Evolutionary conservation across 2,888 invertebrate species (phyloP), one percentile per base, ranked within the genome.

Genomic region (Steinernema carpocapsae): DNA sequence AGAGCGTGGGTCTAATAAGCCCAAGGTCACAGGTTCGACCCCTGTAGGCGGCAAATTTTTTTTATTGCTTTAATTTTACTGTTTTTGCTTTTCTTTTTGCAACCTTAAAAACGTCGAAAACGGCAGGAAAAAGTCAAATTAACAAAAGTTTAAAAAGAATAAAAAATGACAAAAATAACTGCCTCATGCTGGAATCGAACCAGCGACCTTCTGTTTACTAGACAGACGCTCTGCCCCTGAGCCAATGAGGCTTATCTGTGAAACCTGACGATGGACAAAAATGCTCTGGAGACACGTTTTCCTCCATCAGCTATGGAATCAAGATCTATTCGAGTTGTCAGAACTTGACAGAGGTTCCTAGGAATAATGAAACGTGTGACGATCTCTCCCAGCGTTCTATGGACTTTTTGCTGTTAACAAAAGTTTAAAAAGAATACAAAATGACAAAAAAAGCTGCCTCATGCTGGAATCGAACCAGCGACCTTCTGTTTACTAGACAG

Each of bases 1-100:
- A 83, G 84, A 83, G 83, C 83, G 84, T 84, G 82, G 84, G 83
- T 84, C 83, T 84, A 84, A 84, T 83, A 83, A 82, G 82, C 83
- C 83, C 83, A 82, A 76, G 81, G 82, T 82, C 82, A 80, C 82
- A 82, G 82, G 82, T 82, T 82, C 82, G 82, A 82, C 82, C 82
- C 82, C 82, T 82, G 82, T 80, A 82, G 83, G 81, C 82, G 82
- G 82, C 82, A 82, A 77, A 77, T 32, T 24, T 26, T 56, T 22
- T 22, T 26, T 7, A 43, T 43, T 43, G 7, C 10, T 43, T 43
- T 14, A 43, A 43, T 43, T 43, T 14, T 12, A 43, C 43, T 43
- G 7, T 43, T 14, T 43, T 43, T 43, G 14, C 14, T 43, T 43
- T 7, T 12, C 14, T 43, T 43, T 14, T 43, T 43, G 43, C 43